A percentile compares a stretch with the other conserved stretches of the same genome.
Evolutionary conservation across 1,140 invertebrate species (phyloP).

Genomic region (Drosophila pseudoananassae): DNA sequence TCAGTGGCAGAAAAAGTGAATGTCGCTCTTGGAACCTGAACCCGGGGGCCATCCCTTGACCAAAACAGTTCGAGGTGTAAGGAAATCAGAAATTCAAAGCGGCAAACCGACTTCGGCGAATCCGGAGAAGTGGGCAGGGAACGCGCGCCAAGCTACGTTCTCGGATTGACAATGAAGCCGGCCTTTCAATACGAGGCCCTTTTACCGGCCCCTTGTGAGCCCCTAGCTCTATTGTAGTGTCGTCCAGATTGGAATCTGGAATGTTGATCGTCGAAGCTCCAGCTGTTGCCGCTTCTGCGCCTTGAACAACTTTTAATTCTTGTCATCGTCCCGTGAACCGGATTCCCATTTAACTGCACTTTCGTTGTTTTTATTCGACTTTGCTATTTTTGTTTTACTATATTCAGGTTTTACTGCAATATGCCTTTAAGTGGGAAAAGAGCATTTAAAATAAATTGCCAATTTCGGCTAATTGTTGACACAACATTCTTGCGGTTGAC

Average conservation of each 20-base stretch:
- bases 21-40: slow-evolving; percentile 22
- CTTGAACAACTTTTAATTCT: slow-evolving; percentile 45
- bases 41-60: slow-evolving; percentile 52
- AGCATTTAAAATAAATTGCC: slow-evolving; percentile 62
- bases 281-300: slow-evolving; percentile 22
- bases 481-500: slow-evolving; percentile 68
- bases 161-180: slow-evolving; percentile 44
- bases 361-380: slow-evolving; percentile 50
- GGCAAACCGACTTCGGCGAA: neutral
- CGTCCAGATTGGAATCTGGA: too few relatives aligned
- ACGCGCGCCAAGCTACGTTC: slow-evolving; percentile 62
- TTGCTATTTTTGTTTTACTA: slow-evolving; percentile 36
- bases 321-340: slow-evolving; percentile 39
- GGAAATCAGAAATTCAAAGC: slow-evolving; percentile 56
- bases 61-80: slow-evolving; percentile 42
- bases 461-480: slow-evolving; percentile 53
- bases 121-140: slow-evolving; percentile 13
- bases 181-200: neutral
- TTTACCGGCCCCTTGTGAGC: too few relatives aligned
- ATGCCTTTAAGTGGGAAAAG: slow-evolving; percentile 49
- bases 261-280: neutral
- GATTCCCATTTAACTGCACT: slow-evolving; percentile 71
- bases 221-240: too few relatives aligned
- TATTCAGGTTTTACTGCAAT: slow-evolving; percentile 52
- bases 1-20: slow-evolving; percentile 57